These are phyloP conservation scores for Plagodis dolabraria DNA, from an alignment of 2,888 invertebrate species.

Conservation along the genomic window DNA sequence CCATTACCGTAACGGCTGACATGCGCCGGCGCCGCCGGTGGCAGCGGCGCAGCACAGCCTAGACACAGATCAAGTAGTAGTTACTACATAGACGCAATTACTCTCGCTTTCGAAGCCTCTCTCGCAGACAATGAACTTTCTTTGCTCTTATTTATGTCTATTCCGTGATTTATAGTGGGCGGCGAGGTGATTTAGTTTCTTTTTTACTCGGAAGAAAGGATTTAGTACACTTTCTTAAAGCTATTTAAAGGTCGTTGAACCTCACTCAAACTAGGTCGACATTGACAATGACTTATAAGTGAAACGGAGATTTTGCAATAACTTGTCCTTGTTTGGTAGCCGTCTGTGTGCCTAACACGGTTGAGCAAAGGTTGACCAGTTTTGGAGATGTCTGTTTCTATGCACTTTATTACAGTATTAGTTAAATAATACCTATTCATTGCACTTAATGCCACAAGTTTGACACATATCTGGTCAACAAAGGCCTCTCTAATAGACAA, in stretches of 20 bases:
- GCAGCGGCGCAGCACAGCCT: slow-evolving; percentile 21
- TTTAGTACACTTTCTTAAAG: slow-evolving; percentile 34
- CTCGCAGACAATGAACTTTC: slow-evolving; percentile 65
- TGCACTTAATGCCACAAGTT: no score
- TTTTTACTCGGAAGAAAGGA: slow-evolving; percentile 35
- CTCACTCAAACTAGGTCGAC: slow-evolving; percentile 24
- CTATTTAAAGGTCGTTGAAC: slow-evolving; percentile 28
- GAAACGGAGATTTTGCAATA: slow-evolving; percentile 28
- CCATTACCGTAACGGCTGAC: slow-evolving; percentile 32
- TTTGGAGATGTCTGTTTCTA: slow-evolving; percentile 7
- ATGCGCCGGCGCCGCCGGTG: slow-evolving; percentile 26
- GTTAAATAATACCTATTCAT: not conserved
- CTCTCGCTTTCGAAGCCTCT: slow-evolving; percentile 77
- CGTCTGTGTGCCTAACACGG: slow-evolving; percentile 13
- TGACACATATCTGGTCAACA: no score
- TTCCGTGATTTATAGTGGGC: slow-evolving; percentile 41
- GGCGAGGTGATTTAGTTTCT: slow-evolving; percentile 33
- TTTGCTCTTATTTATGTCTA: slow-evolving; percentile 50
- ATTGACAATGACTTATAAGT: slow-evolving; percentile 32
- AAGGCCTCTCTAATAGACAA: no score
- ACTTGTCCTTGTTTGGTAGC: slow-evolving; percentile 26
- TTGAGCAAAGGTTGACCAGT: slow-evolving; percentile 25
- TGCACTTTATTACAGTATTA: not conserved
- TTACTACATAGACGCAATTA: slow-evolving; percentile 44
- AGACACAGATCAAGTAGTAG: slow-evolving; percentile 9